Conservation (phyloP, 2,888 invertebrate species). For the Caenorhabditis imperialis region DNA sequence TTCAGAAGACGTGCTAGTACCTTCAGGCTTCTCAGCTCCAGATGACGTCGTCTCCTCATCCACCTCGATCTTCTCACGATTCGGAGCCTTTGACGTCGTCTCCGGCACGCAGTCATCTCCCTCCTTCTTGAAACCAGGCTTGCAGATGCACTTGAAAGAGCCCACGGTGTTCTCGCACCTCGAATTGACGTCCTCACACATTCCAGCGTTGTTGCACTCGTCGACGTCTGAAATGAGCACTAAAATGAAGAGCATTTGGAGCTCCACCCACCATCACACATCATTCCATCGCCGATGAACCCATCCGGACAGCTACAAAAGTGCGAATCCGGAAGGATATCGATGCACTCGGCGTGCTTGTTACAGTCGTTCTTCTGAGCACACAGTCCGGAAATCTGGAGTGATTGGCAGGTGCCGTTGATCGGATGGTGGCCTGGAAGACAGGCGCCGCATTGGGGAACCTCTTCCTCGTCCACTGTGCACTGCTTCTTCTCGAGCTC, state of each 20-base stretch:
- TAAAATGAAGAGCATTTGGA: background rate
- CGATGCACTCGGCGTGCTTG: constrained; percentile 75
- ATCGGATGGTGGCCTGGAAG: constrained; percentile 72
- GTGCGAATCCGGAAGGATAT: constrained; percentile 72
- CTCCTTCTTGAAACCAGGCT: constrained; percentile 60
- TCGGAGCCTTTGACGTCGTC: constrained; percentile 27
- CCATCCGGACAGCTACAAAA: constrained; percentile 88
- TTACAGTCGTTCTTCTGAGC: constrained; percentile 73
- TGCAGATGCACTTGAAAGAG: constrained; percentile 84
- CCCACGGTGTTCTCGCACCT: constrained; percentile 84
- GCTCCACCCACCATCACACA: constrained; percentile 72
- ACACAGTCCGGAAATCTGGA: constrained; percentile 70
- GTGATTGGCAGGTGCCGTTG: constrained; percentile 71
- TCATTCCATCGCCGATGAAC: constrained; percentile 85
- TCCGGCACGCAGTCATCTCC: constrained; percentile 48
- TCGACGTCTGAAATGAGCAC: constrained; percentile 66
- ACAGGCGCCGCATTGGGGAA: constrained; percentile 75
- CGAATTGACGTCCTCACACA: constrained; percentile 69
- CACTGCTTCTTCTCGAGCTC: constrained; percentile 73
- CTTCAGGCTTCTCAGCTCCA: constrained; percentile 3
- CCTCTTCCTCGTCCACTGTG: constrained; percentile 74
- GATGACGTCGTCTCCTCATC: constrained; percentile 14
- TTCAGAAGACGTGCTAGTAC: background rate
- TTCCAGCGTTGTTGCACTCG: constrained; percentile 73
- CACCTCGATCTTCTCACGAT: constrained; percentile 16